These are phyloP conservation scores for Amblyornis subalaris DNA, from an alignment of 2,113 vertebrate genomes.

Conservation along the genomic window DNA sequence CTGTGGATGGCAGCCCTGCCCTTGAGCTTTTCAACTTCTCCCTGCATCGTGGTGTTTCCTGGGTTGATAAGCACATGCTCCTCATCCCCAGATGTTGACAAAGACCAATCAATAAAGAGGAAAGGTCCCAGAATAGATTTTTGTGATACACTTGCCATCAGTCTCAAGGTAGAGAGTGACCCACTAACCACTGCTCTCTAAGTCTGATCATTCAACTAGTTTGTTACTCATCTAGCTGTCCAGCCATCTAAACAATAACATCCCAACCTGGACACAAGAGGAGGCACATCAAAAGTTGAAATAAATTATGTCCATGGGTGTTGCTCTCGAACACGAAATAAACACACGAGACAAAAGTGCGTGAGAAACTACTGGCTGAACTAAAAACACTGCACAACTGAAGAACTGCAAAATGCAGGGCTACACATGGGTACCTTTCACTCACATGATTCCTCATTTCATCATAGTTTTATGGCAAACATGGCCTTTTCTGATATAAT, in stretches of 20 bases:
- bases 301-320: background rate
- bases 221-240: background rate
- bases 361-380: too few relatives aligned
- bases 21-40: background rate
- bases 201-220: background rate
- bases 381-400: too few relatives aligned
- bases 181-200: background rate
- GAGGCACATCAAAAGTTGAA: background rate
- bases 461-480: background rate
- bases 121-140: background rate
- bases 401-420: too few relatives aligned
- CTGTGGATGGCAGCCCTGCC: background rate
- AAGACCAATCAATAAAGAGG: background rate
- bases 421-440: background rate
- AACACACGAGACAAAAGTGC: too few relatives aligned
- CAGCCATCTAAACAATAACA: background rate
- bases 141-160: background rate
- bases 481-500: background rate
- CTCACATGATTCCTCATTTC: background rate
- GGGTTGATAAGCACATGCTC: rapidly evolving
- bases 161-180: background rate
- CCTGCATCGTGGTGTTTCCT: background rate
- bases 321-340: too few relatives aligned
- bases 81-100: background rate
- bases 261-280: background rate